Evolutionary conservation across 2,797 vertebrate species (phyloP), one percentile per base, ranked within the genome.

Genomic region (Phoxinus dragarum): DNA sequence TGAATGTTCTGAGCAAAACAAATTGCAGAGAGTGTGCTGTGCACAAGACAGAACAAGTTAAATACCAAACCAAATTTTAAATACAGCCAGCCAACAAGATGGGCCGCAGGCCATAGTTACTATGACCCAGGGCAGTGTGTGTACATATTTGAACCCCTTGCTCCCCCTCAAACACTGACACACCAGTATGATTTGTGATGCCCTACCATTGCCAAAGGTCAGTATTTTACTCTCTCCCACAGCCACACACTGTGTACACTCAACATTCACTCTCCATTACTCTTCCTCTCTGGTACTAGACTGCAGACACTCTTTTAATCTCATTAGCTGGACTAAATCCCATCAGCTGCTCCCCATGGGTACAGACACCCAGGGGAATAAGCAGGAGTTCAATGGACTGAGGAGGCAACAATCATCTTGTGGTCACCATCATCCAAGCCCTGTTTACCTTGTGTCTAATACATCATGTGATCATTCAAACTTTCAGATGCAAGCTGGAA

Each of bases 291-390:
- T 49, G 27, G 44, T 64, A 27, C 59, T 69, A 64, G 69, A 78
- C 84, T 66, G 80, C 12, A 47, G 23, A 89, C 9, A 68, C 86
- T 67, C 84, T 81, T 87, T 71, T 74, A 80, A 88, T 88, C 81
- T 84, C 80, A 90, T 89, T 90, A 88, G 61, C 21, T 34, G 40
- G 54, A 84, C 88, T 87, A 75, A 88, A 91, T 86, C 87, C 77
- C 69, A 79, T 78, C 85, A 75, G 59, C 75, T 75, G 36, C 77
- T 74, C 59, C 86, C 86, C 59, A 73, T 64, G 84, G 27, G 77
- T 40, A 38, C 67, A 84, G 74, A 80, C 75, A 81, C 69, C 81
- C 82, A 38, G 66, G 38, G 86, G 69, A 85, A 86, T 86, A 85
- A 84, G 59, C 23, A 44, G 61, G 27, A 67, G 78, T 47, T 69